Base-by-base conservation (phyloP, 2,113 vertebrate genomes). In the Coturnix japonica region DNA sequence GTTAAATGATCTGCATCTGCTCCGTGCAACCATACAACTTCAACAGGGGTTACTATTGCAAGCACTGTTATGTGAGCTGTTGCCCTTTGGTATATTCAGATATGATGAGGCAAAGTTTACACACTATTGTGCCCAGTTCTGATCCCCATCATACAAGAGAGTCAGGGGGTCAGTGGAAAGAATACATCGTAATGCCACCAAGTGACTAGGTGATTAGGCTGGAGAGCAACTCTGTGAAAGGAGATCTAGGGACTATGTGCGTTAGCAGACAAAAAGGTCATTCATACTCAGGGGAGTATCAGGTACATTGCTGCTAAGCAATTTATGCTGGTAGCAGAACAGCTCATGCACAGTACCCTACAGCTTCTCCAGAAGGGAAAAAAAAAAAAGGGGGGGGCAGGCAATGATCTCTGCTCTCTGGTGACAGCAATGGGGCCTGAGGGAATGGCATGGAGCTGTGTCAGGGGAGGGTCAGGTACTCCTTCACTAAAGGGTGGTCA, bases 21-120 rank as follows among this genome's bases (percentile, higher is more conserved):
- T 74, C 39, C 0, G 1, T 7, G n/a, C 60, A 35, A 1, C n/a
- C n/a, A 19, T 10, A 16, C 35, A 31, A 39, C 67, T 21, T 25
- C 19, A 60, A 12, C 6, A 63, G 25, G 0, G 10, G 31, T 53
- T 37, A 67, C 13, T 1, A 39, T 2, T 6, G 41, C 73, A 63
- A 44, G 37, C 21, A 44, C 15, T 31, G 1, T 9, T 11, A 31
- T 0, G 17, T 1, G 7, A 77, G 28, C n/a, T 17, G 35, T 4
- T 0, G 0, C 39, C 7, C 28, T 30, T 20, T 30, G 49, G 3
- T 26, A 65, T 33, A 30, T 19, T 26, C 8, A 25, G 64, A 19
- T 57, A 23, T 0, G 1, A 54, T 9, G 11, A 39, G 12, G n/a
- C 7, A 16, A 9, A 18, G 11, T 81, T 46, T 39, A 61, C 35